Conservation (phyloP, 2,888 invertebrate genomes). For the Drosophila parthenogenetica region DNA sequence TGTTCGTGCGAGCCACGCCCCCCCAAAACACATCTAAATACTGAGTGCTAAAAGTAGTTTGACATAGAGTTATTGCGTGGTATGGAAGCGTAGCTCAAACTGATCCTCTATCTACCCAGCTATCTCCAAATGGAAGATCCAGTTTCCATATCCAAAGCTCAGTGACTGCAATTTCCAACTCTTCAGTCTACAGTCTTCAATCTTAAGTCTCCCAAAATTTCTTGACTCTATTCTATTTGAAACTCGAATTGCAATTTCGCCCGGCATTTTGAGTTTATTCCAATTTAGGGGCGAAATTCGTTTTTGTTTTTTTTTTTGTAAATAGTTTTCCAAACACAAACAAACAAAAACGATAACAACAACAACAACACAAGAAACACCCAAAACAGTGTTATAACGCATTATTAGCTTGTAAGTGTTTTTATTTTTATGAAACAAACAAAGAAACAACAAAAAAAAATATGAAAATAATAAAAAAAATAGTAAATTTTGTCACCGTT, state of each 20-base stretch:
- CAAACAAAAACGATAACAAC: conserved; percentile 33
- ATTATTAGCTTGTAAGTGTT: conserved; percentile 83
- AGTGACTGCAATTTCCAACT: conserved; percentile 63
- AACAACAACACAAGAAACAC: conserved; percentile 38
- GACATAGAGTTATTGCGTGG: conserved; percentile 52
- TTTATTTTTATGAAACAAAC: conserved; percentile 85
- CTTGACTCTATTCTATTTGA: conserved; percentile 34
- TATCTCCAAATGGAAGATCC: conserved; percentile 14
- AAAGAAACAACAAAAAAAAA: conserved; percentile 84
- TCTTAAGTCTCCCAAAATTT: conserved; percentile 24
- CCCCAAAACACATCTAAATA: conserved; percentile 18
- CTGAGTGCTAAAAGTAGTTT: conserved; percentile 56
- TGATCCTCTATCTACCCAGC: conserved; percentile 21
- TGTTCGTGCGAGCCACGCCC: conserved; percentile 47
- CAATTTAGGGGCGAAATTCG: conserved; percentile 50
- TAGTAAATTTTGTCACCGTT: conserved; percentile 85
- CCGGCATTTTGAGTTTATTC: conserved; percentile 35
- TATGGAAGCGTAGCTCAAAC: conserved; percentile 26
- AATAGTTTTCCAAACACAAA: conserved; percentile 75
- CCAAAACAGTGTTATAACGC: conserved; percentile 78
- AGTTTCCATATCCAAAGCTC: conserved; percentile 35
- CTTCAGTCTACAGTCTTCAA: too few species aligned
- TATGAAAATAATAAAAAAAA: conserved; percentile 85
- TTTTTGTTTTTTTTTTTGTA: conserved; percentile 73
- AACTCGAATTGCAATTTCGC: conserved; percentile 52